Conservation (phyloP, 2,113 vertebrate species). For the Sphyrna mokarran region DNA sequence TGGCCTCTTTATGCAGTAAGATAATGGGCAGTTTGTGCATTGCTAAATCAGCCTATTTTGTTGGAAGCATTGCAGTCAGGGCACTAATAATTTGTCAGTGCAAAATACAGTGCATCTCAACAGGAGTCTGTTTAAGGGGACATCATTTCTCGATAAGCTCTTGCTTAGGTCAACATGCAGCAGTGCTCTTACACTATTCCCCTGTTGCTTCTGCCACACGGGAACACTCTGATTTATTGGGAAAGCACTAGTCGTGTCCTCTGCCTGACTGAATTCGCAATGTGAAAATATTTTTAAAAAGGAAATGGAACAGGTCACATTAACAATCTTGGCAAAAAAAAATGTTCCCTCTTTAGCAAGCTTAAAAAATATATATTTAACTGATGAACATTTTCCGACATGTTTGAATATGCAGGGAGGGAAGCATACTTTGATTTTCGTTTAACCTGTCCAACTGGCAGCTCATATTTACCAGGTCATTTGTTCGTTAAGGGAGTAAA, state of each 20-base stretch:
- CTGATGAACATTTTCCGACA: conserved; percentile 42
- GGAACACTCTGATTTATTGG: conserved; percentile 89
- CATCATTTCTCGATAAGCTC: conserved; percentile 75
- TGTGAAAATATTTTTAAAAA: conserved; percentile 60
- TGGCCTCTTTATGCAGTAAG: conserved; percentile 69
- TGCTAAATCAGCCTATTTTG: conserved; percentile 74
- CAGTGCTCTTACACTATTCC: conserved; percentile 59
- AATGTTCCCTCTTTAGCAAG: conserved; percentile 38
- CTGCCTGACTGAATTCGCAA: conserved; percentile 72
- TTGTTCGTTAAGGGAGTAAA: conserved; percentile 53
- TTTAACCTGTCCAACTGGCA: background rate
- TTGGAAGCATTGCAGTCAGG: conserved; percentile 62
- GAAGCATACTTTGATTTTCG: background rate
- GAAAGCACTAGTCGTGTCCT: conserved; percentile 75
- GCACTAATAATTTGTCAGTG: conserved; percentile 73
- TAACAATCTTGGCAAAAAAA: conserved; percentile 44
- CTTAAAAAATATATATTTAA: conserved; percentile 33
- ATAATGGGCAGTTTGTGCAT: conserved; percentile 75
- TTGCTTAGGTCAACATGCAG: conserved; percentile 63
- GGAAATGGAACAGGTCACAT: conserved; percentile 48
- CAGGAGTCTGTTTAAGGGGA: conserved; percentile 75
- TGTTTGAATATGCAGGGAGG: conserved; percentile 46
- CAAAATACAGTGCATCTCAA: conserved; percentile 63
- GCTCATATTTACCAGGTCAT: conserved; percentile 6
- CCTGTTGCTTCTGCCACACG: conserved; percentile 75